Evolutionary conservation across 2,888 invertebrate genomes (phyloP).

Genomic region (Linyphia triangularis): DNA sequence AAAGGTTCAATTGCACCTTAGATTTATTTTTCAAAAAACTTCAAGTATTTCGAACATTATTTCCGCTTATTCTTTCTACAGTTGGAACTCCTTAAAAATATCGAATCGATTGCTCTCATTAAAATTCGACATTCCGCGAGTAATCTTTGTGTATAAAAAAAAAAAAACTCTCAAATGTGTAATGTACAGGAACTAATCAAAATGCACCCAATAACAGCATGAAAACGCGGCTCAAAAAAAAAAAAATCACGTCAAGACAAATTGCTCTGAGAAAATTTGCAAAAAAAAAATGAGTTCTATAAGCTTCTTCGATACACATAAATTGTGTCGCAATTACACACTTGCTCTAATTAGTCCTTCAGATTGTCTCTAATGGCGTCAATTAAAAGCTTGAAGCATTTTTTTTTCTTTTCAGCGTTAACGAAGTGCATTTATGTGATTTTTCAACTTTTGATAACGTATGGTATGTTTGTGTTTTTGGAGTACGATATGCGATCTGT

Average conservation of each 20-base stretch:
- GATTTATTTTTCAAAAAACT: no score
- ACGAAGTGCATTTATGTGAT: neutral
- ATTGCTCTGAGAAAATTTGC: neutral
- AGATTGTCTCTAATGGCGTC: slow-evolving; percentile 53
- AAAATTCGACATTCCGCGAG: neutral
- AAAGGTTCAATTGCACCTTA: no score
- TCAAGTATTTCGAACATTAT: no score
- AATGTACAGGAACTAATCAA: slow-evolving; percentile 1
- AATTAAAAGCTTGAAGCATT: slow-evolving; percentile 18
- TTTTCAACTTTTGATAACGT: neutral
- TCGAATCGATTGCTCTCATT: neutral
- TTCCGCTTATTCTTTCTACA: no score
- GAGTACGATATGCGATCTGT: no score
- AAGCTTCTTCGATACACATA: slow-evolving; percentile 8
- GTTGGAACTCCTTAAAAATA: no score
- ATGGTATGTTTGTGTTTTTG: neutral
- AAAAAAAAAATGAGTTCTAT: slow-evolving; percentile 1
- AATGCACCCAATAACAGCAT: neutral
- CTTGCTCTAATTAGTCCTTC: slow-evolving; percentile 43
- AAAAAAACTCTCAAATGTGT: neutral
- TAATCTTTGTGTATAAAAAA: neutral
- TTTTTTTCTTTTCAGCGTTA: neutral
- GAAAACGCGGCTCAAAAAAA: neutral
- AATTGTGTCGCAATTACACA: slow-evolving; percentile 24
- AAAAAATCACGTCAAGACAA: neutral